Evolutionary conservation across 1,140 invertebrate species (phyloP), one percentile per base, ranked within the genome.

Genomic region (Drosophila cardini): DNA sequence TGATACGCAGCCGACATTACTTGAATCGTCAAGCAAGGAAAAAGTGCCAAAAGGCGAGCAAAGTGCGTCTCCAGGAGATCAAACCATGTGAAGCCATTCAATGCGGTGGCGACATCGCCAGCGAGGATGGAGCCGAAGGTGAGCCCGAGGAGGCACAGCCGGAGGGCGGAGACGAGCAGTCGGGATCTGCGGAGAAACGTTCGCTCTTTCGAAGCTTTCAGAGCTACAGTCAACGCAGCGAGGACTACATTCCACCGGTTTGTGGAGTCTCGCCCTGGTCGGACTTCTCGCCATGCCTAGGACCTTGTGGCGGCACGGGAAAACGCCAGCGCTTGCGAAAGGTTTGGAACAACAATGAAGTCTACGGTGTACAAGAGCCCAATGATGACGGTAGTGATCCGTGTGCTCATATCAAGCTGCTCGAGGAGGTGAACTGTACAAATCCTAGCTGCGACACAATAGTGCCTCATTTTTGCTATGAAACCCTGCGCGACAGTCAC

Each of bases 261-360:
- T 97, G 97, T 76, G 93, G 94, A 62, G 93, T 97, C 0, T 94
- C 95, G 0, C 93, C 93, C 38, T 98, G 96, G 96, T 94, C 94
- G 7, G 93, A 94, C 13, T 98, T 97, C 96, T 94, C 94, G 30
- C 92, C 94, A 0, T 98, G 97, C 80, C 95, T 93, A 68, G 94
- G 93, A 0, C 94, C 94, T 5, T 98, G 97, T 11, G 90, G 90
- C 1, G 81, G 78, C 0, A 57, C 30, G 0, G 91, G 91, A 0
- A 58, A 72, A 5, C 75, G 85, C 0, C 76, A 85, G 2, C 85
- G 91, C 8, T 57, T 87, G 42, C 90, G 90, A 4, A 80, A 91
- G 55, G 87, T 91, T 11, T 91, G 90, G 90, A 91, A 91, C 46
- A 90, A 91, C 16, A 78, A 91, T n/a, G 78, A 91, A 43, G 87